Percentiles rank a stretch among this genome's conserved stretches.
Evolutionary conservation across 2,113 vertebrate species (phyloP).

Genomic region (Brachyistius frenatus): DNA sequence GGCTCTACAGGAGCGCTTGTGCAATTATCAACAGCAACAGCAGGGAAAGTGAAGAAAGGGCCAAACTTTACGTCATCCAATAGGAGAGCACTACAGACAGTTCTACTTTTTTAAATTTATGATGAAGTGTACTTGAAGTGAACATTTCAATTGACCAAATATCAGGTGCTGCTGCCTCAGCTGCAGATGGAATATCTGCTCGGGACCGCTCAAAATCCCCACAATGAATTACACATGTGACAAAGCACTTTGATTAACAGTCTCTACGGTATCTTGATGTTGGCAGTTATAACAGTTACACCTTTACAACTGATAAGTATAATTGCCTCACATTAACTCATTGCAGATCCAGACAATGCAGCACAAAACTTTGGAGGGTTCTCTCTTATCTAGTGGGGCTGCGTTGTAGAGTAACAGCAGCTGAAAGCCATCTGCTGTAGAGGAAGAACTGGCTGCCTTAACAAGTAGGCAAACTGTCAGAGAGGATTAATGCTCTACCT

Average conservation of each 20-base stretch:
- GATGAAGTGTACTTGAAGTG: conserved; percentile 44
- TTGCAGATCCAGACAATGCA: conserved; percentile 48
- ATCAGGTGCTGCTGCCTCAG: conserved; percentile 31
- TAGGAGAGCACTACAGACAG: conserved; percentile 33
- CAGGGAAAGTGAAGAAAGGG: conserved; percentile 60
- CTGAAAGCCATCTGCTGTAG: conserved; percentile 84
- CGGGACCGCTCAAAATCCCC: conserved; percentile 31
- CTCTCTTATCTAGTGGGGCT: conserved; percentile 58
- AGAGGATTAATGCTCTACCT: conserved; percentile 89
- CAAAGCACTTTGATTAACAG: conserved; percentile 5
- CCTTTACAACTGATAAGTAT: conserved; percentile 30
- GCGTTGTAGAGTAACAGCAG: conserved; percentile 65
- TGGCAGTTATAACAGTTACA: conserved; percentile 20
- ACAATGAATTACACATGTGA: conserved; percentile 23
- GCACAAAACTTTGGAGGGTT: conserved; percentile 47
- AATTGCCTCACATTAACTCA: conserved; percentile 53
- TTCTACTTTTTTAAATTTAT: conserved; percentile 55
- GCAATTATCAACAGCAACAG: conserved; percentile 78
- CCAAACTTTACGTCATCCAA: conserved; percentile 68
- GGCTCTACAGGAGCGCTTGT: conserved; percentile 78
- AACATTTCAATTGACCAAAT: conserved; percentile 45
- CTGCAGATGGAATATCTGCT: conserved; percentile 25
- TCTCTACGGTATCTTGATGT: conserved; percentile 3
- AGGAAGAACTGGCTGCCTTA: conserved; percentile 84
- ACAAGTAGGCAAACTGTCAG: conserved; percentile 89